Evolutionary conservation across 2,113 vertebrate species (phyloP).

Genomic region (Oxyruncus cristatus): DNA sequence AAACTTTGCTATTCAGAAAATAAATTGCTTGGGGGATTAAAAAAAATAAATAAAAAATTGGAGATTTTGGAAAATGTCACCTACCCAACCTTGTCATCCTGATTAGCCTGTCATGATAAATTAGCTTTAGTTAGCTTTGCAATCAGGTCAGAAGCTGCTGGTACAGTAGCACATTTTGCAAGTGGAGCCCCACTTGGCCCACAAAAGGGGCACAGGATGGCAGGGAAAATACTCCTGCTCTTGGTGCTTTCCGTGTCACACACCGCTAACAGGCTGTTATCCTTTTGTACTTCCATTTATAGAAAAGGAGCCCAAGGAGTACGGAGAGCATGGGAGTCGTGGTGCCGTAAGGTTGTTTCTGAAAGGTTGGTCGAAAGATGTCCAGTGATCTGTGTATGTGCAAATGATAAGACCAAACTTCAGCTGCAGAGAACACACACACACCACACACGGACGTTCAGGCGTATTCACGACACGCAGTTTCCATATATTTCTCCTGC

Average conservation of each 20-base stretch:
- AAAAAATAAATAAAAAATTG: conserved; percentile 53
- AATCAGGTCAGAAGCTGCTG: conserved; percentile 78
- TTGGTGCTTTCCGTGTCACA: not conserved
- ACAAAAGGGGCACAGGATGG: not conserved
- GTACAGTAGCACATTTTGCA: not conserved
- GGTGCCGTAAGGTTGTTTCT: not conserved
- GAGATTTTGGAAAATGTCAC: conserved; percentile 87
- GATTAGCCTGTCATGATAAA: conserved; percentile 88
- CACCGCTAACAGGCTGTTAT: not conserved
- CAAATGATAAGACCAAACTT: not conserved
- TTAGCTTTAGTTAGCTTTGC: conserved; percentile 84
- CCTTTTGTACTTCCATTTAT: not conserved
- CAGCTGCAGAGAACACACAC: not conserved
- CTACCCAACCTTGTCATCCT: conserved; percentile 86
- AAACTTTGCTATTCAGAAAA: conserved; percentile 75
- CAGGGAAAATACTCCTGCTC: not conserved
- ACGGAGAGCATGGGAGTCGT: not conserved
- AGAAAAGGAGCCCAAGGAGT: not conserved
- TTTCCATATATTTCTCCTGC: conserved; percentile 37
- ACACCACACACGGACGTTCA: not conserved
- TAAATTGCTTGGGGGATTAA: conserved; percentile 75
- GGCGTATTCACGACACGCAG: conserved; percentile 2
- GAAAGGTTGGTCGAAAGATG: not conserved
- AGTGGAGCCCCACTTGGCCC: conserved; percentile 10
- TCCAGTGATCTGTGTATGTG: not conserved